These are phyloP conservation scores for Esox niger DNA, from an alignment of 2,113 vertebrate species.

Conservation along the genomic window DNA sequence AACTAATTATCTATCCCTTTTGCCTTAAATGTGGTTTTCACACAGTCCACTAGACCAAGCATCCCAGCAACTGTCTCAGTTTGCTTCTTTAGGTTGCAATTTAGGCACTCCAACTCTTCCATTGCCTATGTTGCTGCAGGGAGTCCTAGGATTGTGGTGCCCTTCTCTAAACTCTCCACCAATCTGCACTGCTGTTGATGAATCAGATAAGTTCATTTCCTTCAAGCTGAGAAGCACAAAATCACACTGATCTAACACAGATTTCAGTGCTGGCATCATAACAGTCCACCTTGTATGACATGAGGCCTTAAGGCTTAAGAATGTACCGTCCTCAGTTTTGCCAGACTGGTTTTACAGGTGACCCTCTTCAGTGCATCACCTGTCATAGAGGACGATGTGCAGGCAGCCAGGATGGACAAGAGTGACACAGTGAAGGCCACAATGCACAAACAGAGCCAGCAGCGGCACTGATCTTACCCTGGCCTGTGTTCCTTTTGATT, in stretches of 20 bases:
- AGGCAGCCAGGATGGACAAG: constrained; percentile 2
- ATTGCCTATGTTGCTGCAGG: neutral
- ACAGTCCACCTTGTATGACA: constrained; percentile 14
- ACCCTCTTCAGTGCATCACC: neutral
- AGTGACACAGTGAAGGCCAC: constrained; percentile 10
- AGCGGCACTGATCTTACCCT: neutral
- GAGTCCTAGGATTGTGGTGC: constrained; percentile 12
- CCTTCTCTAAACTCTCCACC: constrained; percentile 3
- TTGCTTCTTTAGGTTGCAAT: neutral
- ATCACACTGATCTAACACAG: constrained; percentile 4
- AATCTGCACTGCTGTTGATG: constrained; percentile 1
- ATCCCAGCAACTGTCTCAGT: constrained; percentile 9
- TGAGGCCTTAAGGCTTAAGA: constrained; percentile 1
- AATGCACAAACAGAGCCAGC: constrained; percentile 12
- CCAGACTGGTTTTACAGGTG: neutral
- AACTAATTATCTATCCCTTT: neutral
- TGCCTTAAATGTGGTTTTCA: neutral
- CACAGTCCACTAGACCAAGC: constrained; percentile 3
- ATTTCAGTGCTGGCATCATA: neutral
- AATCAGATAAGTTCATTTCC: neutral
- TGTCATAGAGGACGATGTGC: neutral
- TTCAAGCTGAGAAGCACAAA: neutral
- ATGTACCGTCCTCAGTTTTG: neutral
- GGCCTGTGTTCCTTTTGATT: constrained; percentile 12
- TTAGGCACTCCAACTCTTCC: constrained; percentile 1